Evolutionary conservation across 2,797 vertebrate genomes (phyloP).

Genomic region (Acanthiza pusilla): DNA sequence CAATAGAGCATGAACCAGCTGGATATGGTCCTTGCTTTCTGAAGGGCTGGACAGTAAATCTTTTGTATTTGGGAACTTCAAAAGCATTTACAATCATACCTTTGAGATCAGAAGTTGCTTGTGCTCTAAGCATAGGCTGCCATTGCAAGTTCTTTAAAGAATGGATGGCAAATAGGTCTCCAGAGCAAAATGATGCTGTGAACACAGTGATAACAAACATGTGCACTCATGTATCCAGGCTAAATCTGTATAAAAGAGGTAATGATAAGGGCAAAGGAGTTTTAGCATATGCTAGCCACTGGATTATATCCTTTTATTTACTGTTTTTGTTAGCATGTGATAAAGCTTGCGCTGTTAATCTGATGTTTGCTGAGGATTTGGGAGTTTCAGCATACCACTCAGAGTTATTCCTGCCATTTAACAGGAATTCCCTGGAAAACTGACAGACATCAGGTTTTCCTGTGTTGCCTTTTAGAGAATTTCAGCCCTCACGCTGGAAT

Average conservation of each 20-base stretch:
- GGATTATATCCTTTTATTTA: background rate
- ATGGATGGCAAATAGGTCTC: background rate
- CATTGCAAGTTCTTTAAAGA: background rate
- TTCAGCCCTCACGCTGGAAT: background rate
- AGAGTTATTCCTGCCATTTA: background rate
- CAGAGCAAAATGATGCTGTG: background rate
- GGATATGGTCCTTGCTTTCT: background rate
- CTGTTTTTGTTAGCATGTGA: background rate
- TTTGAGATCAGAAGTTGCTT: background rate
- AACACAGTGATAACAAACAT: background rate
- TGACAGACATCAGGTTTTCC: background rate
- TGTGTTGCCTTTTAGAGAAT: background rate
- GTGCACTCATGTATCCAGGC: background rate
- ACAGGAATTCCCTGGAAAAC: background rate
- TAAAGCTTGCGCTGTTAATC: background rate
- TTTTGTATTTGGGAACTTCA: background rate
- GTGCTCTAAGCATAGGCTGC: background rate
- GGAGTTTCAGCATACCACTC: background rate
- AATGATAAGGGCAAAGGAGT: background rate
- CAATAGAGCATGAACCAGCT: fast-evolving
- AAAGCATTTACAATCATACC: background rate
- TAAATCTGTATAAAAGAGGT: background rate
- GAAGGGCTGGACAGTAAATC: background rate
- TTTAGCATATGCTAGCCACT: background rate
- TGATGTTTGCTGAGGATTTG: background rate